Percentiles rank a stretch among this genome's conserved stretches.
These are phyloP conservation scores for Zoanthus solanderi DNA, from an alignment of 92 coral and sea anemone genomes.

Conservation along the genomic window DNA sequence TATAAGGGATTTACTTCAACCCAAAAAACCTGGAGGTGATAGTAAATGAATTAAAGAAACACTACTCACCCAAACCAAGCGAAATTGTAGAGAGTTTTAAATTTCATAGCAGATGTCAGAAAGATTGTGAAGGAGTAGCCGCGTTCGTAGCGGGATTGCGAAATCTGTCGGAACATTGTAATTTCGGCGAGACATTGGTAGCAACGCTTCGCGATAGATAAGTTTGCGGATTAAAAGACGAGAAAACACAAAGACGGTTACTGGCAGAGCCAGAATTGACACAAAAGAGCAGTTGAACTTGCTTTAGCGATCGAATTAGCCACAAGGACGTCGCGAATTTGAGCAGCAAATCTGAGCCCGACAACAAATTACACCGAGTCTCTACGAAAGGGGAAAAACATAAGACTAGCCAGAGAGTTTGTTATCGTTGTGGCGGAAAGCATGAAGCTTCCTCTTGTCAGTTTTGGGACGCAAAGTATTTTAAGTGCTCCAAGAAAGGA, in stretches of 20 bases:
- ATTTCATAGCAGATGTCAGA: slow-evolving; percentile 52
- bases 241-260: slow-evolving; percentile 43
- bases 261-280: slow-evolving; percentile 38
- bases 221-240: slow-evolving; percentile 46
- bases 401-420: slow-evolving; percentile 27
- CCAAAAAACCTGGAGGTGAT: slow-evolving; percentile 43
- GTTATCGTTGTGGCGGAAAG: slow-evolving; percentile 56
- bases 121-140: slow-evolving; percentile 67
- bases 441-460: slow-evolving; percentile 49
- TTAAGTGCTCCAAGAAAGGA: slow-evolving; percentile 57
- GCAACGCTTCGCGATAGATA: slow-evolving; percentile 35
- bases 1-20: slow-evolving; percentile 53
- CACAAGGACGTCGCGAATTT: slow-evolving; percentile 24
- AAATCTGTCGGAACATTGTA: slow-evolving; percentile 36
- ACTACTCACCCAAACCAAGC: slow-evolving; percentile 70
- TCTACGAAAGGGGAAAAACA: neutral
- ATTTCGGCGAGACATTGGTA: slow-evolving; percentile 9
- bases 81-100: slow-evolving; percentile 65
- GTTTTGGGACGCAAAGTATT: slow-evolving; percentile 52
- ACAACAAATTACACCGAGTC: slow-evolving; percentile 14
- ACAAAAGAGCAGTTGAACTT: slow-evolving; percentile 30
- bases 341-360: slow-evolving; percentile 20
- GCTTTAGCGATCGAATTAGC: slow-evolving; percentile 42
- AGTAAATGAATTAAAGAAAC: neutral
- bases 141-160: slow-evolving; percentile 63